Evolutionary conservation across 2,888 invertebrate genomes (phyloP), one percentile per base, ranked within the genome.

Genomic region (Odontothrips loti): DNA sequence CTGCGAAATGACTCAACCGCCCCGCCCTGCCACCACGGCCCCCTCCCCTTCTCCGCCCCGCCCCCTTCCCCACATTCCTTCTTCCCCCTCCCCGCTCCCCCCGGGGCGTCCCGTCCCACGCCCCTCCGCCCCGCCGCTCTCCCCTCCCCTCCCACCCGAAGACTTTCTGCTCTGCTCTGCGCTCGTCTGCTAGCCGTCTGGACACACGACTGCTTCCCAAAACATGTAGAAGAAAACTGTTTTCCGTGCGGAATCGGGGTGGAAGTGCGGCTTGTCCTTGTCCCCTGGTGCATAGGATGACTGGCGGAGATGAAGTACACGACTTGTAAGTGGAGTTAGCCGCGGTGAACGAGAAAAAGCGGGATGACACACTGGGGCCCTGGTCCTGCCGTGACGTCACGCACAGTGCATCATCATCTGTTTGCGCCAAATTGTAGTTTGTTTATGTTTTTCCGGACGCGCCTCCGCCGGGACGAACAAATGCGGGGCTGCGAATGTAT

Each of bases 181-280:
- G 27, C 27, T 75, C 68, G 68, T 75, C 68, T 75, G 68, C 68
- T 75, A 75, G 68, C 68, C 68, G 68, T 75, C 68, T 75, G 68
- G 68, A 27, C 27, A 75, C 68, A 27, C n/a, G 23, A 75, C 17
- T 17, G 17, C 58, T 23, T 27, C 68, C 68, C 68, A 1, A 27
- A 75, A 75, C 68, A 75, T 27, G 68, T 43, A 43, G 34, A 43
- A 43, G 34, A 43, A 43, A 43, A 43, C 9, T 12, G 23, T 27
- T 75, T 8, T 27, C 9, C 27, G 68, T 27, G 23, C 68, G 58
- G 58, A 6, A 6, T 8, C 58, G 58, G 27, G 68, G 27, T 12
- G 23, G 6, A 27, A 3, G 9, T 27, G 58, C 17, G 12, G 51
- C 58, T 6, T 58, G 58, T 15, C 27, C 27, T 27, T 9, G 11